phyloP scores from a whole-genome alignment of 2,888 invertebrate genomes.

The Melieria picta region DNA sequence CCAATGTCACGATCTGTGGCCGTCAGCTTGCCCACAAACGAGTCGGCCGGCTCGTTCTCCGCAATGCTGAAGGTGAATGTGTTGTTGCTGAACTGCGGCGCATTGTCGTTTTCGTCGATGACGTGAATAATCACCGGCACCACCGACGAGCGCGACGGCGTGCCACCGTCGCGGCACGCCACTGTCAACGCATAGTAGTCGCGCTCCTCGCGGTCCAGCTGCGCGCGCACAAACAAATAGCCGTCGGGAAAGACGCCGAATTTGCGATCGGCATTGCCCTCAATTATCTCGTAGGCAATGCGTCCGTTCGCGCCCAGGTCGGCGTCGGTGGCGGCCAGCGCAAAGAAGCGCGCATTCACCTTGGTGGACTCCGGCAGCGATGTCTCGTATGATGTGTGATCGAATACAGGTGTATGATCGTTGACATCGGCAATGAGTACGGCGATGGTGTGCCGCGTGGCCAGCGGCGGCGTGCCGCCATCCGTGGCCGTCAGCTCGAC shows the following conservation, averaged over 20 bases:
- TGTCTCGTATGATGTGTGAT: slow-evolving; percentile 91
- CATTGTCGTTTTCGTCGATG: slow-evolving; percentile 96
- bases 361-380: slow-evolving; percentile 89
- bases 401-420: slow-evolving; percentile 94
- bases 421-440: slow-evolving; percentile 88
- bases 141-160: slow-evolving; percentile 80
- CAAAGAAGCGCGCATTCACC: slow-evolving; percentile 91
- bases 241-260: slow-evolving; percentile 98
- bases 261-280: slow-evolving; percentile 85
- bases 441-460: slow-evolving; percentile 78
- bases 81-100: slow-evolving; percentile 89
- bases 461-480: slow-evolving; percentile 79
- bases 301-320: slow-evolving; percentile 85
- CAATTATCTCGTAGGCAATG: slow-evolving; percentile 83
- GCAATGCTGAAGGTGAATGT: slow-evolving; percentile 90
- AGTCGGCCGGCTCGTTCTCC: slow-evolving; percentile 88
- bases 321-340: slow-evolving; percentile 87
- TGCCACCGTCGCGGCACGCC: slow-evolving; percentile 83
- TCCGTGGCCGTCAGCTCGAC: slow-evolving; percentile 88
- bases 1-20: slow-evolving; percentile 93
- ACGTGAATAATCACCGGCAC: slow-evolving; percentile 93
- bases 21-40: slow-evolving; percentile 90
- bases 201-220: slow-evolving; percentile 87
- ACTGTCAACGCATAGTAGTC: slow-evolving; percentile 92
- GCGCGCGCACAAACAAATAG: slow-evolving; percentile 85